A percentile compares a stretch with the other conserved stretches of the same genome.
phyloP scores from a whole-genome alignment of 2,113 vertebrate species.

The Corythornis cristatus region DNA sequence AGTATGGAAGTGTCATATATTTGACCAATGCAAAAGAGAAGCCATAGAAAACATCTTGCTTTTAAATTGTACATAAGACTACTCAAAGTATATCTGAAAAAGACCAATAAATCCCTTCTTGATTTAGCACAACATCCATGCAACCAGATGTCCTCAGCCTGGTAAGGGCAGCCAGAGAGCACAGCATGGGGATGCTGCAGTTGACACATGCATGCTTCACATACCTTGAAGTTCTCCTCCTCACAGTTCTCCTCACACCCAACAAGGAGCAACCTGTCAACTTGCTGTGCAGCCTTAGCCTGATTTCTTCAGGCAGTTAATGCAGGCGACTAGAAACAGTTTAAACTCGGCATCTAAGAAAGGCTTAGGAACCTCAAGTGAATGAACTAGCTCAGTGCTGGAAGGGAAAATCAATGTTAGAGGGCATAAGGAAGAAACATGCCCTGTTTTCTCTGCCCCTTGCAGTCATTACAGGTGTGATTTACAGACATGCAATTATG shows the following conservation, averaged over 20 bases:
- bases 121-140: neutral
- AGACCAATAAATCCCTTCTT: neutral
- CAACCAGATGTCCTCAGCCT: neutral
- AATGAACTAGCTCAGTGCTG: neutral
- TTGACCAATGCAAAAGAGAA: neutral
- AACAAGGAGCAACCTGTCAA: neutral
- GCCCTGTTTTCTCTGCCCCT: neutral
- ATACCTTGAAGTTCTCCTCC: neutral
- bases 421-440: neutral
- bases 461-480: neutral
- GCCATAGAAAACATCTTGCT: neutral
- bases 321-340: neutral
- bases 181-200: neutral
- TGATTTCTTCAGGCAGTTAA: neutral
- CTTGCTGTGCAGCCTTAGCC: neutral
- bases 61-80: neutral
- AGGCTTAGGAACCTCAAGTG: neutral
- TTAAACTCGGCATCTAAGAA: neutral
- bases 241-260: neutral
- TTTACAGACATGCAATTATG: neutral
- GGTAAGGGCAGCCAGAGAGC: neutral
- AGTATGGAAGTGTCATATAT: neutral
- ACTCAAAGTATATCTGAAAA: neutral
- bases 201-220: neutral
- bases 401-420: neutral